A percentile compares a stretch with the other conserved stretches of the same genome.
Evolutionary conservation across 2,797 vertebrate genomes (phyloP).

Genomic region (Pachyuromys duprasi): DNA sequence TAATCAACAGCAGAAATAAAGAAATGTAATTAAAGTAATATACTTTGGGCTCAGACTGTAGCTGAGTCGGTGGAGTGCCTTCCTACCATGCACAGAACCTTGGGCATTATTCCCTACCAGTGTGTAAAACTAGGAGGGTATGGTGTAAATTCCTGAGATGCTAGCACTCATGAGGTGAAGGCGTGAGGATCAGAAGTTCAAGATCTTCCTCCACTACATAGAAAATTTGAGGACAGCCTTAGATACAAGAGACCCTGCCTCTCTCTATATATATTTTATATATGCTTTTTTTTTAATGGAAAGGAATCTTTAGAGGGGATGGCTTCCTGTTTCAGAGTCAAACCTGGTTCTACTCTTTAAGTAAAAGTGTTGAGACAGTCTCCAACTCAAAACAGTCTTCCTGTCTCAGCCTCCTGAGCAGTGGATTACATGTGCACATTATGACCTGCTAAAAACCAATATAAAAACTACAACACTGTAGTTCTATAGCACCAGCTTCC

Average conservation of each 20-base stretch:
- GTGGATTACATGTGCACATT: not conserved
- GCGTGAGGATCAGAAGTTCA: not conserved
- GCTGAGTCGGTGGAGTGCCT: not conserved
- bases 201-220: not conserved
- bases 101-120: not conserved
- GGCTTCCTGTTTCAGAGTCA: slow-evolving; percentile 43
- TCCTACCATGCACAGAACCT: not conserved
- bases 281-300: not conserved
- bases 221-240: not conserved
- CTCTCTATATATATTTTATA: no score
- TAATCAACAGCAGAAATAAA: not conserved
- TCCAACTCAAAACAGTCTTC: not conserved
- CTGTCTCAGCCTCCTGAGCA: not conserved
- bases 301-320: slow-evolving; percentile 35
- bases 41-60: not conserved
- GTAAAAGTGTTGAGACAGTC: not conserved
- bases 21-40: not conserved
- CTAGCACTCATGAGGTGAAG: not conserved
- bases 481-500: not conserved
- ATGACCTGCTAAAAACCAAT: not conserved
- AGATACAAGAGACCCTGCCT: not conserved
- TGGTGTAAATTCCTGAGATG: not conserved
- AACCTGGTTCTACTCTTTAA: not conserved
- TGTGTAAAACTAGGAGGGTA: not conserved
- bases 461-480: not conserved